Percentiles rank a stretch among this genome's conserved stretches.
Conservation (phyloP, 2,888 invertebrate genomes). For the Parnassius mnemosyne region DNA sequence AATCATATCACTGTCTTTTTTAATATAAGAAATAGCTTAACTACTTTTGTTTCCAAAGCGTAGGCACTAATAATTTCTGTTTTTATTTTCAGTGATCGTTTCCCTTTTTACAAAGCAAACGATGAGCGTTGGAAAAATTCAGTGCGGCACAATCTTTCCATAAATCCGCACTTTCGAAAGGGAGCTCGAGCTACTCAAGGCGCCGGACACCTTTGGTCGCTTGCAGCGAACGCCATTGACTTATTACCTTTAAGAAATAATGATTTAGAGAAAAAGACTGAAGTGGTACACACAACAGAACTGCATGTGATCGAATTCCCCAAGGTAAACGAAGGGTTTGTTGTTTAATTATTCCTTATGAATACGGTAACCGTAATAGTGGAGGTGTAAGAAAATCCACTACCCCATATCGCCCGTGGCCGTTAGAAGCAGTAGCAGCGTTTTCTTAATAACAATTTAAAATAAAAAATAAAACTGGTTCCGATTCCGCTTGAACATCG, state of each 20-base stretch:
- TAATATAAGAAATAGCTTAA: too few species aligned
- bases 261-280: conserved; percentile 43
- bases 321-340: conserved; percentile 48
- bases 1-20: too few species aligned
- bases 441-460: too few species aligned
- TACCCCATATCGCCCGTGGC: too few species aligned
- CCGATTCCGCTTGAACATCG: too few species aligned
- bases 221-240: conserved; percentile 82
- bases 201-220: conserved; percentile 94
- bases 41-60: too few species aligned
- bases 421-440: too few species aligned
- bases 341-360: too few species aligned
- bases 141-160: conserved; percentile 93
- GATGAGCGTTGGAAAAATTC: conserved; percentile 97
- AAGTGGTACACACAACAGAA: conserved; percentile 35
- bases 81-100: conserved; percentile 84
- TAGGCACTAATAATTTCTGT: neutral
- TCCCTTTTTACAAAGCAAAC: conserved; percentile 93
- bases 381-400: too few species aligned
- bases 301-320: conserved; percentile 60
- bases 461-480: too few species aligned
- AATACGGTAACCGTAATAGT: too few species aligned
- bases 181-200: conserved; percentile 92
- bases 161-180: conserved; percentile 94
- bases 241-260: conserved; percentile 58